A percentile compares a stretch with the other conserved stretches of the same genome.
Conservation (phyloP, 2,113 vertebrate species). For the Poecilia latipinna region DNA sequence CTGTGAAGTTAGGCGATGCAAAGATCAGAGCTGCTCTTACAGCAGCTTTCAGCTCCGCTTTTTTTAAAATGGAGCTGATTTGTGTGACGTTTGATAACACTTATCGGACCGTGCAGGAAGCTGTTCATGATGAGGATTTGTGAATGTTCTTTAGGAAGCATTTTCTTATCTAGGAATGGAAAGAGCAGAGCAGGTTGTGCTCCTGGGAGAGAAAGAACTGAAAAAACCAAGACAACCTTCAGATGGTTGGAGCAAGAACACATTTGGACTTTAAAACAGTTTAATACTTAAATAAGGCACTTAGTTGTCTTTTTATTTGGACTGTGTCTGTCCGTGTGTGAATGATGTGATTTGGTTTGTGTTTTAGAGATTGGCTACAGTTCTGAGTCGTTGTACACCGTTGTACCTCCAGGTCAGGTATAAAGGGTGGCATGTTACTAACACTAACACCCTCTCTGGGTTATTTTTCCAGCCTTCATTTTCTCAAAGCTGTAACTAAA, state of each 20-base stretch:
- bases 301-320: neutral
- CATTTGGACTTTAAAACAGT: neutral
- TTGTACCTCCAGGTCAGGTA: slow-evolving; percentile 72
- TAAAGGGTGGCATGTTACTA: slow-evolving; percentile 61
- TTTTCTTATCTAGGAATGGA: slow-evolving; percentile 40
- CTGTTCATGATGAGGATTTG: neutral
- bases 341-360: slow-evolving; percentile 45
- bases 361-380: slow-evolving; percentile 73
- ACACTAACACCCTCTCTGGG: slow-evolving; percentile 32
- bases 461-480: slow-evolving; percentile 9
- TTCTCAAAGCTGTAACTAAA: slow-evolving; percentile 28
- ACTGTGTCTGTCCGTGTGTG: slow-evolving; percentile 12
- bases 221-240: neutral
- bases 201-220: neutral
- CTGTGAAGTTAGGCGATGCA: neutral
- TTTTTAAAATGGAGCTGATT: neutral
- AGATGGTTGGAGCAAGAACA: neutral
- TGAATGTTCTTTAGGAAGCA: slow-evolving; percentile 21
- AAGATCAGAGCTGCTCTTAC: neutral
- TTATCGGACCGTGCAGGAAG: slow-evolving; percentile 16
- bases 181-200: slow-evolving; percentile 1
- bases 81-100: neutral
- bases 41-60: neutral
- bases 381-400: slow-evolving; percentile 68
- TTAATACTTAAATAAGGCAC: neutral